Conservation (phyloP, 2,888 invertebrate genomes). For the Tinea semifulvella region DNA sequence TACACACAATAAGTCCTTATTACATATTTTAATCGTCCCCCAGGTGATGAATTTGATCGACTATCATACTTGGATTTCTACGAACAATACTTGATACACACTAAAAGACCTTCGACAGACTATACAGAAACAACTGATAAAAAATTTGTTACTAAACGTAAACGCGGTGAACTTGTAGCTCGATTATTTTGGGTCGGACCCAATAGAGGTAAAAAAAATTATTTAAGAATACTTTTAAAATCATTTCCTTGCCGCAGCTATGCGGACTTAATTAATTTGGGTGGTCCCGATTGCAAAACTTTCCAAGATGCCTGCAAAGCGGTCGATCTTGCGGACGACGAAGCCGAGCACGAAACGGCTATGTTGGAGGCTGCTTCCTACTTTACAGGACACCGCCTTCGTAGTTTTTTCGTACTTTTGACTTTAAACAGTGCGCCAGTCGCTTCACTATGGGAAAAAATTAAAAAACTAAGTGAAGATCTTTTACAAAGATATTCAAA, state of each 20-base stretch:
- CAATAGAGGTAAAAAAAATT: slow-evolving; percentile 18
- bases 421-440: slow-evolving; percentile 16
- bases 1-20: no score
- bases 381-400: slow-evolving; percentile 17
- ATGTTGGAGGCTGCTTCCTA: slow-evolving; percentile 17
- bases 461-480: no score
- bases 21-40: no score
- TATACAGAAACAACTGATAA: not conserved
- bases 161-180: slow-evolving; percentile 14
- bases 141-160: slow-evolving; percentile 4
- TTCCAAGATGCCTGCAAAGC: slow-evolving; percentile 19
- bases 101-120: not conserved
- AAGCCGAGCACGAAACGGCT: slow-evolving; percentile 16
- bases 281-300: slow-evolving; percentile 18
- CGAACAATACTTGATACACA: slow-evolving; percentile 2
- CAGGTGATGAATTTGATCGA: no score
- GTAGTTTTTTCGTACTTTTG: slow-evolving; percentile 16
- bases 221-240: slow-evolving; percentile 15
- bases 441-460: no score
- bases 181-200: slow-evolving; percentile 18
- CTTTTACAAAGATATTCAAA: no score
- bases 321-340: slow-evolving; percentile 18
- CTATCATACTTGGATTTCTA: slow-evolving; percentile 17
- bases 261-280: slow-evolving; percentile 16
- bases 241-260: slow-evolving; percentile 16